phyloP scores from a whole-genome alignment of 2,113 vertebrate species.

The human (Homo sapiens) region GRCh38 chr9:107939501-107940000 shows the following conservation, averaged over 20 bases:
- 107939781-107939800: not conserved
- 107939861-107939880: not conserved
- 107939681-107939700: not conserved
- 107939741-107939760: not conserved
- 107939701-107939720: too few relatives aligned
- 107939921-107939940: rapidly evolving
- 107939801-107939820: not conserved
- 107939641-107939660: too few relatives aligned
- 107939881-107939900: too few relatives aligned
- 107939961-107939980: not conserved
- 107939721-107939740: not conserved
- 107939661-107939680: too few relatives aligned
- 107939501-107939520: too few relatives aligned
- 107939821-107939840: not conserved
- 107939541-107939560: too few relatives aligned
- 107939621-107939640: too few relatives aligned
- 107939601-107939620: too few relatives aligned
- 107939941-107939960: not conserved
- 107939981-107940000: not conserved
- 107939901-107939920: too few relatives aligned
- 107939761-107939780: not conserved
- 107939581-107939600: too few relatives aligned
- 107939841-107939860: not conserved
- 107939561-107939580: too few relatives aligned
- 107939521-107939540: too few relatives aligned